Evolutionary conservation across 1,140 invertebrate species (phyloP).

Genomic region (Brachionus koreanus): DNA sequence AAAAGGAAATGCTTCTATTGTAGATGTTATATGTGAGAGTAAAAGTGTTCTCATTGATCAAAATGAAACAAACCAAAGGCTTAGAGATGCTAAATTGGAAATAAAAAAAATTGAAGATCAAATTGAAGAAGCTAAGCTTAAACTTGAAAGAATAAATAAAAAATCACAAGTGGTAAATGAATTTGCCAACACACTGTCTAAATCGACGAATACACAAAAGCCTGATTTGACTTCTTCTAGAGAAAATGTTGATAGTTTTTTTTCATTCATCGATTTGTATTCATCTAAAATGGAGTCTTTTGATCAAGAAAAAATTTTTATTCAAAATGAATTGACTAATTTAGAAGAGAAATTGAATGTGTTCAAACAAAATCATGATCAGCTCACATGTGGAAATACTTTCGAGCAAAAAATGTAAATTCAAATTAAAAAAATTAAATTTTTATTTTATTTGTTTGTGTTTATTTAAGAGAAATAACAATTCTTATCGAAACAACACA

Average conservation of each 20-base stretch:
- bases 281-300: neutral
- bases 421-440: neutral
- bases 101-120: neutral
- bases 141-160: neutral
- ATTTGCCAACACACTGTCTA: slow-evolving; percentile 10
- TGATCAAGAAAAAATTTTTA: too few species aligned
- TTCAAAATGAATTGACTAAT: neutral
- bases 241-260: slow-evolving; percentile 38
- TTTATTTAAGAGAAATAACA: slow-evolving; percentile 48
- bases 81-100: neutral
- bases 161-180: neutral
- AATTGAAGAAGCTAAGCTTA: neutral
- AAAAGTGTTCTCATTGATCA: neutral
- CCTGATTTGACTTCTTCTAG: neutral
- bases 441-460: neutral
- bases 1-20: neutral
- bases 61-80: slow-evolving; percentile 8
- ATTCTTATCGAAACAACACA: slow-evolving; percentile 49
- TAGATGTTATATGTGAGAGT: slow-evolving; percentile 28
- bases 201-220: neutral
- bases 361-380: neutral
- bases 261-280: slow-evolving; percentile 18
- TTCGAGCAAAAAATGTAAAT: slow-evolving; percentile 8
- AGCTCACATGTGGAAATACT: neutral
- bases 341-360: neutral